These are phyloP conservation scores for Myotis myotis DNA, from an alignment of 2,797 vertebrate genomes.

Conservation along the genomic window DNA sequence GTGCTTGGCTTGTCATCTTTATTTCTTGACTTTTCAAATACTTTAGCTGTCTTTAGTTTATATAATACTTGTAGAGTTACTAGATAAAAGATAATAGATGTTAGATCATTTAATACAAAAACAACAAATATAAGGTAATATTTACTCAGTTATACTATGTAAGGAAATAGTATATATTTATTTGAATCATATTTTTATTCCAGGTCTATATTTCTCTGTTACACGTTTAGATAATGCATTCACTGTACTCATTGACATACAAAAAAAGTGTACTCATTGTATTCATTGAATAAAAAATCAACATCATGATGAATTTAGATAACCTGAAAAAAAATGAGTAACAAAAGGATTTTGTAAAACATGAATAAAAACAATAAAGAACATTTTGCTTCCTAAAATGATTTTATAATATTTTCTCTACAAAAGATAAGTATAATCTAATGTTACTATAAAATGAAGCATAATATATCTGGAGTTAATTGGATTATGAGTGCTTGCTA, in stretches of 20 bases:
- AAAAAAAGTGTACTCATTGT: neutral
- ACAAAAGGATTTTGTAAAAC: neutral
- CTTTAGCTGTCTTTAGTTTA: constrained; percentile 99
- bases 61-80: constrained; percentile 99
- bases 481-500: neutral
- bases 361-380: constrained; percentile 22
- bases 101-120: constrained; percentile 16
- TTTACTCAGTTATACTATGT: neutral
- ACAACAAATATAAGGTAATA: neutral
- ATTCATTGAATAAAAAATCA: neutral
- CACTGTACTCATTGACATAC: neutral
- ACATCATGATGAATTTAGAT: neutral
- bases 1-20: constrained; percentile 94
- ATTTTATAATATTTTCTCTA: constrained; percentile 31
- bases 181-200: neutral
- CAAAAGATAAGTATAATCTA: neutral
- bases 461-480: neutral
- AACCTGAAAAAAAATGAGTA: neutral
- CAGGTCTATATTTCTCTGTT: neutral
- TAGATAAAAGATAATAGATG: constrained; percentile 78
- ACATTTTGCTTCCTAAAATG: constrained; percentile 26
- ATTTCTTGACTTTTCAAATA: constrained; percentile 96
- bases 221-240: neutral
- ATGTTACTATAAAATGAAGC: neutral
- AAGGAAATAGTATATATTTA: neutral